phyloP scores from a whole-genome alignment of 2,888 invertebrate species.

The Acrobasis repandana region DNA sequence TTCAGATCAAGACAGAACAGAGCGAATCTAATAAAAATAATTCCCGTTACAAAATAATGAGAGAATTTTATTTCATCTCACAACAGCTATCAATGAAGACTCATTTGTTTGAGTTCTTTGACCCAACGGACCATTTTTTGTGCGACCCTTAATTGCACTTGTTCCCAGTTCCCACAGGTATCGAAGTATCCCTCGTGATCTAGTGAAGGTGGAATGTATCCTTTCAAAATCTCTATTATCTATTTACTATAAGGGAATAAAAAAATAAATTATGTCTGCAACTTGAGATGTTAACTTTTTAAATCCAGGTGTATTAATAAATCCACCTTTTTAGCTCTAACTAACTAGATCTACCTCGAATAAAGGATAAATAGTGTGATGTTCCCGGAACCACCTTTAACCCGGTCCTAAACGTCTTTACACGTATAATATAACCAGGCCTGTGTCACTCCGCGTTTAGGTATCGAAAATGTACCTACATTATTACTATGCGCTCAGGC shows the following conservation, averaged over 20 bases:
- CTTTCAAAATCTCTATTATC: background rate
- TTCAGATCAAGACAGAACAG: background rate
- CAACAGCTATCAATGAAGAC: background rate
- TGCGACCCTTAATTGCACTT: slow-evolving; percentile 14
- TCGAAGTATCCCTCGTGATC: background rate
- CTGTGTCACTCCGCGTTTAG: no score
- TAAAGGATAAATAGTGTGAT: no score
- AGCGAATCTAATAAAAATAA: background rate
- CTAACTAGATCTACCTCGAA: no score
- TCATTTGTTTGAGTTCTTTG: slow-evolving; percentile 8
- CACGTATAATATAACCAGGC: no score
- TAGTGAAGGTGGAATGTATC: no score
- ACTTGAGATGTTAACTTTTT: no score
- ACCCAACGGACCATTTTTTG: slow-evolving; percentile 8
- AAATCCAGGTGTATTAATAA: no score
- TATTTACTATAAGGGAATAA: background rate
- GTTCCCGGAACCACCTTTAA: no score
- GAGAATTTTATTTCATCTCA: slow-evolving; percentile 4
- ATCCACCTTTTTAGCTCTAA: no score
- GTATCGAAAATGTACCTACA: no score
- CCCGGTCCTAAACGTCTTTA: no score
- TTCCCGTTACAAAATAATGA: background rate
- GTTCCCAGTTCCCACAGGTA: slow-evolving; percentile 14
- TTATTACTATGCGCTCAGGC: no score
- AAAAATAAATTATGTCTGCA: background rate